Evolutionary conservation across 2,888 invertebrate genomes (phyloP).

Genomic region (Automeris io): DNA sequence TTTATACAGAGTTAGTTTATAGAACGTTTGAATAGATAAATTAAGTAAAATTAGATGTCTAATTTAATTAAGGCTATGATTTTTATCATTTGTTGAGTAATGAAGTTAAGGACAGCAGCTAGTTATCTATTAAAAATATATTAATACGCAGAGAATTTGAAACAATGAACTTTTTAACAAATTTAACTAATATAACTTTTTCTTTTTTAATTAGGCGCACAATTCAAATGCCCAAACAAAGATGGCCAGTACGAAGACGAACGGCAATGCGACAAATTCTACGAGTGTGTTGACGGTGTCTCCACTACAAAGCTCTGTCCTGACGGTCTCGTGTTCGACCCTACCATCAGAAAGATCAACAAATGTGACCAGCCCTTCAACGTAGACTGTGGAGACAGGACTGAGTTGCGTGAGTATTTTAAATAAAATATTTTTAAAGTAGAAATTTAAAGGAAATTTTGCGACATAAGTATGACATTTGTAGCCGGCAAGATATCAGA

Average conservation of each 20-base stretch:
- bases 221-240: slow-evolving; percentile 86
- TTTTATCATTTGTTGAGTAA: too few relatives aligned
- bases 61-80: too few relatives aligned
- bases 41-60: too few relatives aligned
- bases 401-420: slow-evolving; percentile 87
- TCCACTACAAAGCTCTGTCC: slow-evolving; percentile 87
- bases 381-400: slow-evolving; percentile 92
- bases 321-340: slow-evolving; percentile 93
- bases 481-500: too few relatives aligned
- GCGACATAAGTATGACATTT: too few relatives aligned
- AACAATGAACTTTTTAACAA: neutral
- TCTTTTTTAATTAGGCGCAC: slow-evolving; percentile 62
- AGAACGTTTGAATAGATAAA: too few relatives aligned
- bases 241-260: slow-evolving; percentile 89
- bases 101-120: too few relatives aligned
- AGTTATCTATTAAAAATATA: too few relatives aligned
- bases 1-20: too few relatives aligned
- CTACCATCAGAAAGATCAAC: slow-evolving; percentile 88
- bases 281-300: slow-evolving; percentile 84
- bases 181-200: neutral
- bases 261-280: slow-evolving; percentile 91
- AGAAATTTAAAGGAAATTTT: too few relatives aligned
- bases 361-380: slow-evolving; percentile 96
- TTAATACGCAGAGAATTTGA: neutral
- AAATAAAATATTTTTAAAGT: too few relatives aligned